These are phyloP conservation scores for Rotaria macrura DNA, from an alignment of 2,888 invertebrate species.

Conservation along the genomic window DNA sequence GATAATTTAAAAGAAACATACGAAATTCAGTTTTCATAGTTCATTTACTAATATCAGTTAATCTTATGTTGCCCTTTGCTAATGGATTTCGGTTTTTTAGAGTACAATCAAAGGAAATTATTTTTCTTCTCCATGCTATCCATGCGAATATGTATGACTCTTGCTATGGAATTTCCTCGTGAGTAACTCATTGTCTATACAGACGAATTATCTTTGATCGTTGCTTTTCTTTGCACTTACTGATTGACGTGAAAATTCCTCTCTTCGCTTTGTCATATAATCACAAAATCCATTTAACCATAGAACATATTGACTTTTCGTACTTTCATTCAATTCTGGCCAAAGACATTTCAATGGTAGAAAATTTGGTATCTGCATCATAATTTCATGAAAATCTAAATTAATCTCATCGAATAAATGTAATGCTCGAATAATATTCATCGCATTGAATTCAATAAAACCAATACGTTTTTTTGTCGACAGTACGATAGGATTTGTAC, in stretches of 20 bases:
- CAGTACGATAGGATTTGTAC: neutral
- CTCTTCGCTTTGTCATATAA: neutral
- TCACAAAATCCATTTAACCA: neutral
- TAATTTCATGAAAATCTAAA: slow-evolving; percentile 15
- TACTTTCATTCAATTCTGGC: neutral
- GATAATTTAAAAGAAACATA: too few species aligned
- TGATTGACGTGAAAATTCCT: neutral
- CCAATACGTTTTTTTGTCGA: slow-evolving; percentile 1
- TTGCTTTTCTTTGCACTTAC: neutral
- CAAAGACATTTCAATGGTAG: neutral
- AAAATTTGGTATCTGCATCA: neutral
- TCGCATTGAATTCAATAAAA: neutral
- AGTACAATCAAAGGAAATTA: too few species aligned
- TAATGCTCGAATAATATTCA: slow-evolving; percentile 2
- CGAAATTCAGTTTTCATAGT: too few species aligned
- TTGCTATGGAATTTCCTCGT: too few species aligned
- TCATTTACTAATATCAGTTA: too few species aligned
- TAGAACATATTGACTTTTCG: neutral
- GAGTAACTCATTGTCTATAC: too few species aligned
- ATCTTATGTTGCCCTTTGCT: too few species aligned
- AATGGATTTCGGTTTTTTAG: too few species aligned
- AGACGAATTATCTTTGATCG: too few species aligned
- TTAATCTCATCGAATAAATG: neutral
- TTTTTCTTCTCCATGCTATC: too few species aligned
- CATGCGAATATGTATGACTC: too few species aligned